Evolutionary conservation across 2,797 vertebrate genomes (phyloP).

Genomic region (Lithobates pipiens): DNA sequence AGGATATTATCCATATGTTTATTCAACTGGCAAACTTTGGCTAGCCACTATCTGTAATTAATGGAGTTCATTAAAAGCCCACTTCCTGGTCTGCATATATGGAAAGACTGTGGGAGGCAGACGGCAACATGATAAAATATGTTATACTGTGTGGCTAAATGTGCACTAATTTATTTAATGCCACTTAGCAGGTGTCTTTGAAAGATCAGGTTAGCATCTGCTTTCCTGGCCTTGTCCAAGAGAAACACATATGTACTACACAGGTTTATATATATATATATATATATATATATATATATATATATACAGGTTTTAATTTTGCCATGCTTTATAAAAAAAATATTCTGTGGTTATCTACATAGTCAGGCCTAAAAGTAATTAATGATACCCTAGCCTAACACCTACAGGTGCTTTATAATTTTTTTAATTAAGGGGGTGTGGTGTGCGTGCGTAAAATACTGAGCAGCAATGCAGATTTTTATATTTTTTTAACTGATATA

Average conservation of each 20-base stretch:
- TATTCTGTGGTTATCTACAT: neutral
- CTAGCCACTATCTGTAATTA: slow-evolving; percentile 33
- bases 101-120: slow-evolving; percentile 30
- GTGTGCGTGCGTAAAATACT: no score
- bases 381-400: neutral
- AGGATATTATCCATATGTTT: slow-evolving; percentile 47
- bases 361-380: neutral
- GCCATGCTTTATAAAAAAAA: neutral
- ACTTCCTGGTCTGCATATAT: slow-evolving; percentile 42
- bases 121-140: slow-evolving; percentile 26
- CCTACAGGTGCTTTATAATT: no score
- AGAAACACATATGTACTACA: neutral
- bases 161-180: slow-evolving; percentile 34
- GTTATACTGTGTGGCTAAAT: slow-evolving; percentile 28
- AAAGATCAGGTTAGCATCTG: neutral
- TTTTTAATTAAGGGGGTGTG: no score
- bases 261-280: neutral
- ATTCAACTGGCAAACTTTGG: slow-evolving; percentile 18
- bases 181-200: neutral
- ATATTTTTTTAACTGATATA: no score
- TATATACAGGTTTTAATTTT: no score
- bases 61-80: slow-evolving; percentile 38
- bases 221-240: neutral
- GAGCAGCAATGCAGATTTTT: no score
- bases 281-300: no score